These are phyloP conservation scores for Lophius piscatorius DNA, from an alignment of 2,113 vertebrate genomes.

Conservation along the genomic window DNA sequence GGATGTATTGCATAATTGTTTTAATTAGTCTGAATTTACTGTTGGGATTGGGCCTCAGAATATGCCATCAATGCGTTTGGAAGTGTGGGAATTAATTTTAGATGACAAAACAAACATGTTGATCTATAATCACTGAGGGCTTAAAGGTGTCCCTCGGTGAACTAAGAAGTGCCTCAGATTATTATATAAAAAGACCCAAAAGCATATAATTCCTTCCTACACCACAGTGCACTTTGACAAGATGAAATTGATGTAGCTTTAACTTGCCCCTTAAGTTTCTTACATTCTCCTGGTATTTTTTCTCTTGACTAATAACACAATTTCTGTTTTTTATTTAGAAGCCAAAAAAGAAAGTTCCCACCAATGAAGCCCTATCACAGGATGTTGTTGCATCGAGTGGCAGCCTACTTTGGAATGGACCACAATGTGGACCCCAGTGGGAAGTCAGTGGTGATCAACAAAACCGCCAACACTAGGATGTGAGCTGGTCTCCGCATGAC, in stretches of 20 bases:
- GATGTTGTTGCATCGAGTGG: conserved; percentile 97
- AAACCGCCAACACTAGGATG: conserved; percentile 99
- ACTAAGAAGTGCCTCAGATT: conserved; percentile 1
- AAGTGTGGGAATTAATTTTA: too few species aligned
- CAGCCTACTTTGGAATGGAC: conserved; percentile 98
- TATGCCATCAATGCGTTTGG: too few species aligned
- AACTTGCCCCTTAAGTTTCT: not conserved
- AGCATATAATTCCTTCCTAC: conserved; percentile 2
- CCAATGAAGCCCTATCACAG: conserved; percentile 99
- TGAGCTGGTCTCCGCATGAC: conserved; percentile 73
- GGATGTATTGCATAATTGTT: too few species aligned
- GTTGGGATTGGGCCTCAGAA: too few species aligned
- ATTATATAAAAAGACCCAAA: conserved; percentile 7
- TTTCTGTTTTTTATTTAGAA: conserved; percentile 71
- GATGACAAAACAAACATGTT: not conserved
- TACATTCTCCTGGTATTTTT: too few species aligned
- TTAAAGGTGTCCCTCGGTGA: not conserved
- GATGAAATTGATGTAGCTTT: not conserved
- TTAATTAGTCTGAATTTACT: too few species aligned
- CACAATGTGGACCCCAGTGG: conserved; percentile 99
- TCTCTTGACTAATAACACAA: too few species aligned
- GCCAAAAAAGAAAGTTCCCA: conserved; percentile 96
- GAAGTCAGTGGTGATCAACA: conserved; percentile 98
- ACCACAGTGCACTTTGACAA: too few species aligned
- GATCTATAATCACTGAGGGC: not conserved